Conservation (phyloP, 2,113 vertebrate species). For the Grallaria varia region DNA sequence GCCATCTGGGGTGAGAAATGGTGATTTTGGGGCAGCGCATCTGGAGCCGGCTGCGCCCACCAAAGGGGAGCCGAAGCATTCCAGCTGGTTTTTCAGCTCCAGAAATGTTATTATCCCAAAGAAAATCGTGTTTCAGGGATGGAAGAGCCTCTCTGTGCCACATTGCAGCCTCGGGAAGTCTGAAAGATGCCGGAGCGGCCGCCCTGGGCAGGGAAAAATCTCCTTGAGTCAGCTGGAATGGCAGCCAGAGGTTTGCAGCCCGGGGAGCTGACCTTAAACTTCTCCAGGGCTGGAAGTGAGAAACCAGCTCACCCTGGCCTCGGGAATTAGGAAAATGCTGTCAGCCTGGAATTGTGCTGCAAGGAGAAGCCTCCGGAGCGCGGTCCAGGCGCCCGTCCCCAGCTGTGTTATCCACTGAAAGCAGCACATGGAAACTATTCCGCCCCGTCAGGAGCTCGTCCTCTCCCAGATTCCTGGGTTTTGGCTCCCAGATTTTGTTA, state of each 20-base stretch:
- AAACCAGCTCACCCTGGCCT: slow-evolving; percentile 25
- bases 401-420: not conserved
- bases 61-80: not conserved
- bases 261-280: not conserved
- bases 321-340: not conserved
- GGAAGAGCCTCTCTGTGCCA: not conserved
- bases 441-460: not conserved
- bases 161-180: not conserved
- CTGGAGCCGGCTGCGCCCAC: not conserved
- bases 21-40: not conserved
- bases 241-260: not conserved
- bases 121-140: not conserved
- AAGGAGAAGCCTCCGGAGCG: not conserved
- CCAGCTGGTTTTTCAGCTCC: not conserved
- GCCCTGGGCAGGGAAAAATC: not conserved
- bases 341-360: not conserved
- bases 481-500: not conserved
- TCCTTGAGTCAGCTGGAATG: not conserved
- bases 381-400: not conserved
- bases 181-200: accelerated
- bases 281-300: not conserved
- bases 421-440: slow-evolving; percentile 36
- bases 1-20: not conserved
- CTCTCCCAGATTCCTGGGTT: not conserved
- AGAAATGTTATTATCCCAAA: not conserved